phyloP scores from a whole-genome alignment of 2,888 invertebrate species.

The Cephus sareptanus region DNA sequence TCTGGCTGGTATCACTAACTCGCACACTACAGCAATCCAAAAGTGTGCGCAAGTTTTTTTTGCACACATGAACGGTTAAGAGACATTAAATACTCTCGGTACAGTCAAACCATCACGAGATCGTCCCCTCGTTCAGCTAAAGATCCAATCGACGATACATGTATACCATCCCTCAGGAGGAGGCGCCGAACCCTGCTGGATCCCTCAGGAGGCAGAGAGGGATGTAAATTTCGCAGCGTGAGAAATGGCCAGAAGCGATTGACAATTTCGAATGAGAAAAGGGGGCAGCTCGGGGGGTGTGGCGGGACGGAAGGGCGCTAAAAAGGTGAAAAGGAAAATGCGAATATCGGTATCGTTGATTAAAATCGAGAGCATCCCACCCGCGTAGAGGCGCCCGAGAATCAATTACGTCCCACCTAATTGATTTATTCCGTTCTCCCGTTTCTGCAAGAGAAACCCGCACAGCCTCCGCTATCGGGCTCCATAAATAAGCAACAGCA shows the following conservation, averaged over 20 bases:
- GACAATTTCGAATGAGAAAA: no score
- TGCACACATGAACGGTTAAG: not conserved
- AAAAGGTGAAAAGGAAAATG: not conserved
- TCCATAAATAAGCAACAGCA: slow-evolving; percentile 53
- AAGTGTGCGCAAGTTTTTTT: not conserved
- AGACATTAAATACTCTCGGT: no score
- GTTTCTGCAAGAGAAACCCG: slow-evolving; percentile 27
- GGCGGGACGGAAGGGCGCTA: slow-evolving; percentile 13
- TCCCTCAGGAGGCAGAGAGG: no score
- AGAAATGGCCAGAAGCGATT: no score
- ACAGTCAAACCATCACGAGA: no score
- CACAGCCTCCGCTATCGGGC: slow-evolving; percentile 41
- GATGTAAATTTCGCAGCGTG: no score
- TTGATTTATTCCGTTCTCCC: slow-evolving; percentile 16
- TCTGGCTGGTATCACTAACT: slow-evolving; percentile 34
- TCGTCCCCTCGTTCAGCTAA: not conserved
- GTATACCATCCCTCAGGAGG: no score
- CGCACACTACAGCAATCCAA: slow-evolving; percentile 19
- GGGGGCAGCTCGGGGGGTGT: not conserved
- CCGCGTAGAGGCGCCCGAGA: not conserved
- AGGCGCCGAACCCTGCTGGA: no score
- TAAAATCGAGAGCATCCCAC: slow-evolving; percentile 6
- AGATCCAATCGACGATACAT: not conserved
- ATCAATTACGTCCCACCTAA: not conserved
- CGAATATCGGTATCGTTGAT: slow-evolving; percentile 11